Evolutionary conservation across 2,797 vertebrate species (phyloP).

Genomic region (Channa striata): DNA sequence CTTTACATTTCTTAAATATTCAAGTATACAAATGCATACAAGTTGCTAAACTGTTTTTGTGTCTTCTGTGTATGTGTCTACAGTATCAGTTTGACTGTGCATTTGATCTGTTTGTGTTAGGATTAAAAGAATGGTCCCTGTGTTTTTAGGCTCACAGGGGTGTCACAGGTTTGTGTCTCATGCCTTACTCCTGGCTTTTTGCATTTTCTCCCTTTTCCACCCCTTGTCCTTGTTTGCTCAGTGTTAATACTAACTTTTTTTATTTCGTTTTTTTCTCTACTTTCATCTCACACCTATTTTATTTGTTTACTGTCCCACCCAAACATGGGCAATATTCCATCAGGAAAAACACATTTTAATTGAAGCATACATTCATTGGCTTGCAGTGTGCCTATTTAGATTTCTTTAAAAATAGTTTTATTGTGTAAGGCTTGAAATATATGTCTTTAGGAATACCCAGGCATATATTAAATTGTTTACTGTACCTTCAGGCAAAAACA

Average conservation of each 20-base stretch:
- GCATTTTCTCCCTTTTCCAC: not conserved
- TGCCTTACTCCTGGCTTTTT: slow-evolving; percentile 30
- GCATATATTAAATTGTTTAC: not conserved
- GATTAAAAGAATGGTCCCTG: slow-evolving; percentile 42
- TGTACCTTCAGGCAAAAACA: not conserved
- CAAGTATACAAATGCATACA: not conserved
- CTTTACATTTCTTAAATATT: not conserved
- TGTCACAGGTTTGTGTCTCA: slow-evolving; percentile 56
- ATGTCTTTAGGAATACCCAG: not conserved
- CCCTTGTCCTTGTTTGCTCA: not conserved
- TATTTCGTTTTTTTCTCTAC: not conserved
- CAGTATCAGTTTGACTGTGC: not conserved
- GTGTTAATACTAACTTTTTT: too few relatives aligned
- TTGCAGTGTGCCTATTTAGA: not conserved
- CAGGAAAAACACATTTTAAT: not conserved
- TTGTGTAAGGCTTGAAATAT: not conserved
- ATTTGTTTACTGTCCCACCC: not conserved
- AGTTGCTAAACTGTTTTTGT: not conserved
- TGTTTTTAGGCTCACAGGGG: slow-evolving; percentile 25
- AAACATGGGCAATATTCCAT: not conserved
- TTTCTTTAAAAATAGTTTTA: not conserved
- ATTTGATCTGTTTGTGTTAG: slow-evolving; percentile 5
- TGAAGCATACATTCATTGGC: not conserved
- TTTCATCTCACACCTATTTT: not conserved
- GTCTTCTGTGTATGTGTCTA: not conserved